phyloP scores from a whole-genome alignment of 1,140 invertebrate genomes.

The Daktulosphaira vitifoliae region DNA sequence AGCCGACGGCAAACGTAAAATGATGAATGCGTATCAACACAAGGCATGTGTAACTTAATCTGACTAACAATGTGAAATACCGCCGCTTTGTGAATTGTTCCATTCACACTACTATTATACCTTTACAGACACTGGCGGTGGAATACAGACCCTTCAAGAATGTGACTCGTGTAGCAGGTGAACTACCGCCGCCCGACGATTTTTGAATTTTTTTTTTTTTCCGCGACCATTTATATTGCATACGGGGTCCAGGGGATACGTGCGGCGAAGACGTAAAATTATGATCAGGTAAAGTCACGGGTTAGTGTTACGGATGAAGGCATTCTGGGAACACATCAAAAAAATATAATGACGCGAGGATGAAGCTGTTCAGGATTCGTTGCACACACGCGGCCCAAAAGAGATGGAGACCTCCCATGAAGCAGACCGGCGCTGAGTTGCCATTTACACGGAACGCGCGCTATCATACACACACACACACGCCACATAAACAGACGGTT shows the following conservation, averaged over 20 bases:
- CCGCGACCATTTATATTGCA: background rate
- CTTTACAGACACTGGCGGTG: background rate
- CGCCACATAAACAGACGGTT: too few relatives aligned
- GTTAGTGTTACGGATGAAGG: background rate
- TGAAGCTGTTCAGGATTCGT: constrained; percentile 20
- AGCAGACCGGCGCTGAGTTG: constrained; percentile 24
- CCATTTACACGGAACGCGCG: constrained; percentile 9
- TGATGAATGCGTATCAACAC: too few relatives aligned
- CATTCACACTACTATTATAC: background rate
- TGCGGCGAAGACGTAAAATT: constrained; percentile 6
- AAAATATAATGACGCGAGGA: constrained; percentile 18
- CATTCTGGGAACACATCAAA: constrained; percentile 12
- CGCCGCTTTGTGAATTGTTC: constrained; percentile 8
- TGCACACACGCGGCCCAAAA: background rate
- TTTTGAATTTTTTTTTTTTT: constrained; percentile 5
- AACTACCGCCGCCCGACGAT: background rate
- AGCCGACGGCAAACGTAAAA: too few relatives aligned
- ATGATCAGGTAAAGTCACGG: constrained; percentile 23
- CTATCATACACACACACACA: too few relatives aligned
- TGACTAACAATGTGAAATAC: constrained; percentile 15
- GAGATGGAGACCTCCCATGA: constrained; percentile 18
- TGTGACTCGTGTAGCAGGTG: constrained; percentile 6
- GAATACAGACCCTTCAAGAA: constrained; percentile 13
- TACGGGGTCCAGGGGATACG: background rate
- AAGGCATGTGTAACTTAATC: constrained; percentile 26